A percentile compares a stretch with the other conserved stretches of the same genome.
These are phyloP conservation scores for Plectrocnemia conspersa DNA, from an alignment of 1,140 invertebrate genomes.

Conservation along the genomic window DNA sequence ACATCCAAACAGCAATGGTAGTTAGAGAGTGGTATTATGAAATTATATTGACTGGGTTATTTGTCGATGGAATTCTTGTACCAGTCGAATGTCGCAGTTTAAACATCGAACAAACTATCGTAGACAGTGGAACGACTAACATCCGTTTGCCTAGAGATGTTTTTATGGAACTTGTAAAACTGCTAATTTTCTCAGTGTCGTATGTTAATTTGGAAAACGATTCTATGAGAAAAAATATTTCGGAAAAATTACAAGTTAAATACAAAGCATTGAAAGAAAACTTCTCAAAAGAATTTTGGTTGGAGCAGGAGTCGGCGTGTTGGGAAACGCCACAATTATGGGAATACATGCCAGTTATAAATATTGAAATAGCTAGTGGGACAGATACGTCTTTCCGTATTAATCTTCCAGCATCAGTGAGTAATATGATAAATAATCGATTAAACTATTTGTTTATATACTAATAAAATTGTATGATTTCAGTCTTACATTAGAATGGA, in stretches of 20 bases:
- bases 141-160: conserved; percentile 27
- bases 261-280: neutral
- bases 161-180: conserved; percentile 26
- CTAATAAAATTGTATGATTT: conserved; percentile 12
- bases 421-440: conserved; percentile 4
- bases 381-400: conserved; percentile 23
- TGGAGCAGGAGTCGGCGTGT: conserved; percentile 23
- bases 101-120: conserved; percentile 30
- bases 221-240: neutral
- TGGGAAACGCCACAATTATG: conserved; percentile 19
- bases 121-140: conserved; percentile 34
- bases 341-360: conserved; percentile 25
- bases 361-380: conserved; percentile 25
- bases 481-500: conserved; percentile 33
- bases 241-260: neutral
- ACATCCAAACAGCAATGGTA: conserved; percentile 23
- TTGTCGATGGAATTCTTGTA: conserved; percentile 17
- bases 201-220: conserved; percentile 2
- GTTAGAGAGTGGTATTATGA: conserved; percentile 34
- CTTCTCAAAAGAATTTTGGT: conserved; percentile 27
- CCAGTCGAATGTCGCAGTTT: conserved; percentile 24
- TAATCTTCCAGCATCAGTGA: conserved; percentile 27
- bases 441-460: neutral
- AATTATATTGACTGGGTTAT: conserved; percentile 29
- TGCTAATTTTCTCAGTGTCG: conserved; percentile 13